Base-by-base conservation (phyloP, 2,113 vertebrate species). In the Triplophysa tibetana region DNA sequence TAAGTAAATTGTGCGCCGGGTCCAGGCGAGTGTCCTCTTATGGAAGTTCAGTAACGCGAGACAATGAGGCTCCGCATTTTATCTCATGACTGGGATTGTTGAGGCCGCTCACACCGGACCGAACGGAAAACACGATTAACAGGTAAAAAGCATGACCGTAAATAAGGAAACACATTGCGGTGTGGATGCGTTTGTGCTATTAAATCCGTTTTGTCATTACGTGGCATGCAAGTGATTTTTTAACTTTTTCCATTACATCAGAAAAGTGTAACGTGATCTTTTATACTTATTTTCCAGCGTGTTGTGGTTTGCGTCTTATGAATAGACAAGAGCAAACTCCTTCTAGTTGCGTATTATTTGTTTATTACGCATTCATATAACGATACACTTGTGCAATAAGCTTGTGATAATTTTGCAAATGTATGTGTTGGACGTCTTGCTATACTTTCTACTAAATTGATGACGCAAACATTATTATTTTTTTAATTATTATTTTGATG, bases 21-120 rank as follows among this genome's bases (percentile, higher is more conserved):
- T 33, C 21, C 54, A 9, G 68, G 43, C 65, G 66, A 54, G 78
- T 79, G 72, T 80, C 78, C 81, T 78, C 63, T 82, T 85, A 80
- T 78, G 80, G 81, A 83, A 83, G 73, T 83, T 52, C 54, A 65
- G 69, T 75, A 77, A 81, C 70, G 61, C 63, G 79, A 84, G 79
- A 81, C 79, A 69, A 58, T 33, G 56, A 62, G 75, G 63, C 75
- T 84, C 68, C 52, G 69, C 75, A 64, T 38, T n/a, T 74, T 78
- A 81, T 66, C 77, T 84, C 38, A 78, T 81, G 75, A 81, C 74
- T 56, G 45, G 65, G 70, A 45, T 68, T 75, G 56, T 67, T 60
- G 54, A 61, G 45, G 75, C 24, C 58, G 8, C 21, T 45, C 66
- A 48, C 45, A 74, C 52, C 60, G 77, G 70, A 79, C 70, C 29